A percentile compares a stretch with the other conserved stretches of the same genome.
Evolutionary conservation across 1,140 invertebrate genomes (phyloP).

Genomic region (Anastatus disparis): DNA sequence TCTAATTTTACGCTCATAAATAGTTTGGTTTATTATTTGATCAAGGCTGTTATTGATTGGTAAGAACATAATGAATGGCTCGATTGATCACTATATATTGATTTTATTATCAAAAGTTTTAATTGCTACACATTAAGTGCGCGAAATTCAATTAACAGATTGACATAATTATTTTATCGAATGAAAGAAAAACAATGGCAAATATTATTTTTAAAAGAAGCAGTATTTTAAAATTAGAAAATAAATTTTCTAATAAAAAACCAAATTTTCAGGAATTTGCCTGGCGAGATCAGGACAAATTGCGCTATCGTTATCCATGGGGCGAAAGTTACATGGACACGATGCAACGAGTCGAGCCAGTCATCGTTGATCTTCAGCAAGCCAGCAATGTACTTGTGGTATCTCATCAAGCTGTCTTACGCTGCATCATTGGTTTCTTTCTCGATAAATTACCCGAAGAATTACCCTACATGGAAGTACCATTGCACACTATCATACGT

Average conservation of each 20-base stretch:
- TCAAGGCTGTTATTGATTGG: too few relatives aligned
- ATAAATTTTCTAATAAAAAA: background rate
- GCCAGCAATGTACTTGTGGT: slow-evolving; percentile 88
- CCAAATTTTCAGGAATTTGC: slow-evolving; percentile 78
- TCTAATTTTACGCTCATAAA: too few relatives aligned
- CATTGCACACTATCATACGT: slow-evolving; percentile 91
- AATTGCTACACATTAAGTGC: too few relatives aligned
- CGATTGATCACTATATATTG: too few relatives aligned
- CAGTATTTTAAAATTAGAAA: background rate
- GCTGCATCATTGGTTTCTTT: slow-evolving; percentile 93
- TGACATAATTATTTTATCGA: too few relatives aligned
- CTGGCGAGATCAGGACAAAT: slow-evolving; percentile 89
- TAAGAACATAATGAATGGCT: too few relatives aligned
- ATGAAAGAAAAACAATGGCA: background rate
- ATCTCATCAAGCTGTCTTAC: slow-evolving; percentile 89
- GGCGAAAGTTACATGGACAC: slow-evolving; percentile 92
- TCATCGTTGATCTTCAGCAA: slow-evolving; percentile 82
- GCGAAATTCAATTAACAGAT: too few relatives aligned
- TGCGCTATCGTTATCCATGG: slow-evolving; percentile 91
- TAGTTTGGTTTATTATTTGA: too few relatives aligned
- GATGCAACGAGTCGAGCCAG: slow-evolving; percentile 84
- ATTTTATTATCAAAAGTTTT: too few relatives aligned
- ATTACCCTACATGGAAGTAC: slow-evolving; percentile 90
- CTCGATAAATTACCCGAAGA: slow-evolving; percentile 85
- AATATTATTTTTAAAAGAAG: background rate